Evolutionary conservation across 2,797 vertebrate species (phyloP).

Genomic region (Pachyuromys duprasi): DNA sequence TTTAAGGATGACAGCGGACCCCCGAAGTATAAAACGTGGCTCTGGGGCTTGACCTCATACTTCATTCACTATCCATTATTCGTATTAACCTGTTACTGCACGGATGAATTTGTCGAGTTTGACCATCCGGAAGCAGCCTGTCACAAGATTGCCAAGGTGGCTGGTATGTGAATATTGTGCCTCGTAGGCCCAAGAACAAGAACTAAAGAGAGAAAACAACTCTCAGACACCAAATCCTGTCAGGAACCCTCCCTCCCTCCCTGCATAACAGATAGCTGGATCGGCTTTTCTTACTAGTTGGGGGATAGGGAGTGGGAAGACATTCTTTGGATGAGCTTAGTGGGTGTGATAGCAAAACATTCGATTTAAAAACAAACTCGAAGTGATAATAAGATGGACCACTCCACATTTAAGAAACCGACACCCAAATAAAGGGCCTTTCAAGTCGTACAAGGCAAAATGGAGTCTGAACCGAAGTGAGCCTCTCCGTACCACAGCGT

Average conservation of each 20-base stretch:
- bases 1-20: background rate
- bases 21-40: background rate
- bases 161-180: background rate
- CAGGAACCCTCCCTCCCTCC: background rate
- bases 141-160: background rate
- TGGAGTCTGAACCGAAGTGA: constrained; percentile 22
- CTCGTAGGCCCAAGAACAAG: background rate
- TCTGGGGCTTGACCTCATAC: background rate
- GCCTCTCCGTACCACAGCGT: background rate
- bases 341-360: constrained; percentile 40
- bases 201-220: background rate
- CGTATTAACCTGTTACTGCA: background rate
- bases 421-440: constrained; percentile 66
- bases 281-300: constrained; percentile 1
- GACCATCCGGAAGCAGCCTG: background rate
- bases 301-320: background rate
- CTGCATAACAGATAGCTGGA: background rate
- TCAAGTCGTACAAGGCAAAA: constrained; percentile 68
- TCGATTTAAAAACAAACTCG: constrained; percentile 55
- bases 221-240: background rate
- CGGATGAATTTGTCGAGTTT: background rate
- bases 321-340: constrained; percentile 30
- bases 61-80: background rate
- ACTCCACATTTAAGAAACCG: constrained; percentile 59
- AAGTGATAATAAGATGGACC: constrained; percentile 71